Base-by-base conservation (phyloP, 2,797 vertebrate species). In the Peromyscus nudipes region DNA sequence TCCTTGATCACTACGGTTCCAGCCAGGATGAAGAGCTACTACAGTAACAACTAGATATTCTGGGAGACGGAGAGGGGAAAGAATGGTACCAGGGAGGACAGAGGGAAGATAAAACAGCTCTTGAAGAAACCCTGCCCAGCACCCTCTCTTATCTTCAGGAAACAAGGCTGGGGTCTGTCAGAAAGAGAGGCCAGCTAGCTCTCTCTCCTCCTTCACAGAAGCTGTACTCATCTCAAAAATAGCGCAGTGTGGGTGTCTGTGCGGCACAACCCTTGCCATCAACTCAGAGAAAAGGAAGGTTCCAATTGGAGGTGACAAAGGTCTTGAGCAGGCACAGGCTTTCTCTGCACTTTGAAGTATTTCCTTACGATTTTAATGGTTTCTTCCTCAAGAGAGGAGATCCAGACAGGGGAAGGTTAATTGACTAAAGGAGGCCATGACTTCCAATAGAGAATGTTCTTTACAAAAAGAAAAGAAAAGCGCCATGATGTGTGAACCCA, bases 401-500 rank as follows among this genome's bases (percentile, higher is more conserved):
- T 86, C 92, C 52, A 55, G 93, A 95, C 52, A 87, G 55, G 94
- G 92, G 79, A 97, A 95, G 93, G 93, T 97, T 97, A 98, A 98
- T 97, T 97, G 98, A 96, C 91, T 95, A 97, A 97, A 96, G 6
- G 75, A 96, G 73, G 37, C 75, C 92, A 96, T 31, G 92, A 85
- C 94, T 87, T 64, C 92, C 82, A 95, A 83, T 4, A 75, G 57
- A 96, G 77, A 79, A 16, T 9, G 29, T 94, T 97, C 88, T 95
- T 93, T 75, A 40, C 55, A 57, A 75, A 84, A 34, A 87, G 64
- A 69, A 55, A 76, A 60, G 96, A 92, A 0, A 85, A 27, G 67
- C 55, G 5, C 6, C n/a, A 86, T 84, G 92, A 88, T 0, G 1
- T 91, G 49, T 88, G 84, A 96, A 75, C 62, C 57, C 84, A 95